Evolutionary conservation across 2,888 invertebrate species (phyloP).

Genomic region (Neoitamus cyanurus): DNA sequence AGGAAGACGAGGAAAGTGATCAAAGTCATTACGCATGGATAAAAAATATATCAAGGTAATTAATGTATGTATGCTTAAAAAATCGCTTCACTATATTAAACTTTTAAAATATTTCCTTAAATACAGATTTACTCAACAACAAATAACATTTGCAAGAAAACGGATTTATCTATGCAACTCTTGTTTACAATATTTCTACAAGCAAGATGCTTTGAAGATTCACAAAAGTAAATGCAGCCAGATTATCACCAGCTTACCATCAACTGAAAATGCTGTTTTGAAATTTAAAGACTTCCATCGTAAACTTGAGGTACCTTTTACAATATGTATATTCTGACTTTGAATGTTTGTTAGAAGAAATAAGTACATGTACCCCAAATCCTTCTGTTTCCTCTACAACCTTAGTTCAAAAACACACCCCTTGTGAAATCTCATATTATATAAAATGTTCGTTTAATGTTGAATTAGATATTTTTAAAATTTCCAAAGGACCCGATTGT

Average conservation of each 20-base stretch:
- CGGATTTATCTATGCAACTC: neutral
- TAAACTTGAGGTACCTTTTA: slow-evolving; percentile 32
- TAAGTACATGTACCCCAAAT: slow-evolving; percentile 58
- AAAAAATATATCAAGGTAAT: slow-evolving; percentile 3
- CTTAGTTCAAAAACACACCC: neutral
- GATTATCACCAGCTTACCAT: slow-evolving; percentile 59
- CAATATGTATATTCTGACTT: slow-evolving; percentile 36
- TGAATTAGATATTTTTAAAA: neutral
- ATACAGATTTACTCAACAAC: neutral
- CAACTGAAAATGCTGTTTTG: slow-evolving; percentile 55
- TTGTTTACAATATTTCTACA: slow-evolving; percentile 28
- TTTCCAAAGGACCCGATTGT: neutral
- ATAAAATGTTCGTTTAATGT: slow-evolving; percentile 22
- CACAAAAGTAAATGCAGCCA: slow-evolving; percentile 42
- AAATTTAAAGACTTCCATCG: slow-evolving; percentile 61
- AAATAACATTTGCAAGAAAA: neutral
- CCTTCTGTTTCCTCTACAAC: slow-evolving; percentile 2
- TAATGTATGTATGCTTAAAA: neutral
- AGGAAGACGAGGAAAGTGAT: neutral
- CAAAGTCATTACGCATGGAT: neutral
- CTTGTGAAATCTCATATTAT: slow-evolving; percentile 10
- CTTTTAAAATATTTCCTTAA: neutral
- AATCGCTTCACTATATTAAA: neutral
- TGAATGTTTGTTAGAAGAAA: slow-evolving; percentile 53
- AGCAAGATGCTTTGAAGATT: neutral